These are phyloP conservation scores for Cerastoderma edule DNA, from an alignment of 2,888 invertebrate species.

Conservation along the genomic window DNA sequence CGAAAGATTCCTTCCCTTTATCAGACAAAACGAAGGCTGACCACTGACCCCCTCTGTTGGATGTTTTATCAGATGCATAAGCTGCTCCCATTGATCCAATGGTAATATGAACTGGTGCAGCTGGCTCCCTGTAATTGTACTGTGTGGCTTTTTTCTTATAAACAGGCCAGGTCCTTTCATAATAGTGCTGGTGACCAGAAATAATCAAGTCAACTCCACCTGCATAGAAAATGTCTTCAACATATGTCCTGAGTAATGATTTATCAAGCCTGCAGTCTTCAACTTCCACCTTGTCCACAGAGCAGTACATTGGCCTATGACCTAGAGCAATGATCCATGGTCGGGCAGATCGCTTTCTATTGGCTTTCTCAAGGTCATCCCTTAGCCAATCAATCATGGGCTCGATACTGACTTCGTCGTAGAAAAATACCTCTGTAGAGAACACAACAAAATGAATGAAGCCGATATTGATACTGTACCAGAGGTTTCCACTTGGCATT, in stretches of 20 bases:
- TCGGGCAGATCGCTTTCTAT: slow-evolving; percentile 62
- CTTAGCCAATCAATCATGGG: slow-evolving; percentile 73
- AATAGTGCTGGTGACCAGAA: slow-evolving; percentile 77
- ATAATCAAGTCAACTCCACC: slow-evolving; percentile 78
- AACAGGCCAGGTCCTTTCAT: slow-evolving; percentile 79
- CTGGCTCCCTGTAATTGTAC: slow-evolving; percentile 72
- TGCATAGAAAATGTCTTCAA: slow-evolving; percentile 77
- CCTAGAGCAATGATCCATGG: slow-evolving; percentile 83
- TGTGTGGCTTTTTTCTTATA: slow-evolving; percentile 70
- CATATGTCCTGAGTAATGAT: slow-evolving; percentile 63
- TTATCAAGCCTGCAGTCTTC: slow-evolving; percentile 69
- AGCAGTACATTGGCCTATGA: slow-evolving; percentile 83
- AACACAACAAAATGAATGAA: slow-evolving; percentile 78
- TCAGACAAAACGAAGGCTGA: slow-evolving; percentile 69
- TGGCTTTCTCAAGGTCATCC: slow-evolving; percentile 74
- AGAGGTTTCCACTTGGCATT: slow-evolving; percentile 77
- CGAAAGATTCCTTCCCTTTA: slow-evolving; percentile 70
- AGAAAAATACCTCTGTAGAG: slow-evolving; percentile 73
- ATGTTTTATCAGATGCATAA: slow-evolving; percentile 66
- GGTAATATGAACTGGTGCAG: slow-evolving; percentile 75
- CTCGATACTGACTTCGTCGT: slow-evolving; percentile 86
- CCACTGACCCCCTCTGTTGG: slow-evolving; percentile 66
- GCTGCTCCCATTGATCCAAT: slow-evolving; percentile 73
- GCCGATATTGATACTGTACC: slow-evolving; percentile 81
- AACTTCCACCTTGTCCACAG: slow-evolving; percentile 74